Evolutionary conservation across 2,888 invertebrate species (phyloP), one percentile per base, ranked within the genome.

Genomic region (Ecliptopera silaceata): DNA sequence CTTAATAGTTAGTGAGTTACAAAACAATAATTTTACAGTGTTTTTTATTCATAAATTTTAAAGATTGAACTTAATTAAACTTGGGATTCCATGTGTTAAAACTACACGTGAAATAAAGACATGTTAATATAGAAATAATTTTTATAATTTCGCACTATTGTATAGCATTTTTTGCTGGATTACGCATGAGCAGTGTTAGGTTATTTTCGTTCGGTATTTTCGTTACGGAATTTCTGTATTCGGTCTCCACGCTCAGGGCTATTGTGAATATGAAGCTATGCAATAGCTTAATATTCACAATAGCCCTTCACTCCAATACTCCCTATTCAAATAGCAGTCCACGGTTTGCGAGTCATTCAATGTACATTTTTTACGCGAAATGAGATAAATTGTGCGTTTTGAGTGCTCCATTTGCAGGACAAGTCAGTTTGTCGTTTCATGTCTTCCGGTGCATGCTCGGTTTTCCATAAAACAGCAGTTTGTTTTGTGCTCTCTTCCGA

Each of bases 391-490:
- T 74, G n/a, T 77, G 64, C 69, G 65, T 69, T 71, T 75, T 68
- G 76, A 85, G 84, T 79, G 84, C 74, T 77, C 77, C 81, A 76
- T 75, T 83, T 91, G 91, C 91, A 82, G 86, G 69, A 91, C 91
- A 91, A 90, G 89, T 82, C 78, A 84, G 80, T 91, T 89, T 90
- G 91, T 90, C 89, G 87, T 80, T 70, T 77, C 77, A 84, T 83
- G 84, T 82, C 85, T 86, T 82, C 78, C 77, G 79, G 75, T 73
- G 79, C 83, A 84, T 82, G 77, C 75, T 69, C 65, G 53, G 58
- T 91, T 91, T 90, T 83, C 76, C 91, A 91, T 91, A 90, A 88
- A 89, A 86, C 74, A 70, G 85, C 82, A 77, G 79, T 91, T 88
- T 80, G 77, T 80, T 82, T 80, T 84, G 80, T 82, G 68, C 74